Base-by-base conservation (phyloP, 2,113 vertebrate species). In the Seriola aureovittata region DNA sequence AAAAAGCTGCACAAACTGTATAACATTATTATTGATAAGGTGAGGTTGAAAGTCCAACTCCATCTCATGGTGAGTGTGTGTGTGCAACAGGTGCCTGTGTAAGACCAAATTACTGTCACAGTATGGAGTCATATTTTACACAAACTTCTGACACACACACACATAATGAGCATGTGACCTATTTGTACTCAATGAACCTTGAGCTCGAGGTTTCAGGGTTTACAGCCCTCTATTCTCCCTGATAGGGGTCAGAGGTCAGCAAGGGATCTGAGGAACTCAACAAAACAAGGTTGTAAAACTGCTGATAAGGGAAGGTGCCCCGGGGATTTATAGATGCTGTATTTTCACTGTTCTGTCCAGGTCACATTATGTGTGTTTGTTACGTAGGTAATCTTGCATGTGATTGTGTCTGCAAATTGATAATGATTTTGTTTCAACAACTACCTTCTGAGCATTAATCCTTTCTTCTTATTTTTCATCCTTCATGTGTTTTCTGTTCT, bases 271-370 rank as follows among this genome's bases (percentile, higher is more conserved):
- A 89, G 64, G 32, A 82, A 88, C 87, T 89, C 80, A 91, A 89
- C 86, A 93, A 92, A 94, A 94, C 91, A 93, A 91, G 86, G 82
- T 64, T 90, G 89, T 94, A 94, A 94, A 94, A 87, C 54, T 54
- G 29, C 84, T 86, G 93, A 94, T 93, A 91, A 71, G 34, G 68
- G 42, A 84, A 66, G 65, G 70, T 25, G 46, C 50, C 32, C 23
- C n/a, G 46, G 32, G 83, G 76, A 82, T 92, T 92, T 92, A 92
- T 93, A 82, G 85, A 76, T 78, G 78, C 54, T 78, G 34, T 87
- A 75, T 88, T 85, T 80, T 74, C 64, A 85, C 59, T 50, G 32
- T 46, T 71, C n/a, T 60, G 54, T 65, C 57, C 63, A 80, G 48
- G 67, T 76, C 79, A 84, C 38, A 12, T 76, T 55, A 71, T 82